Conservation (phyloP, 2,797 vertebrate genomes). For the Leptatherina wallacei region DNA sequence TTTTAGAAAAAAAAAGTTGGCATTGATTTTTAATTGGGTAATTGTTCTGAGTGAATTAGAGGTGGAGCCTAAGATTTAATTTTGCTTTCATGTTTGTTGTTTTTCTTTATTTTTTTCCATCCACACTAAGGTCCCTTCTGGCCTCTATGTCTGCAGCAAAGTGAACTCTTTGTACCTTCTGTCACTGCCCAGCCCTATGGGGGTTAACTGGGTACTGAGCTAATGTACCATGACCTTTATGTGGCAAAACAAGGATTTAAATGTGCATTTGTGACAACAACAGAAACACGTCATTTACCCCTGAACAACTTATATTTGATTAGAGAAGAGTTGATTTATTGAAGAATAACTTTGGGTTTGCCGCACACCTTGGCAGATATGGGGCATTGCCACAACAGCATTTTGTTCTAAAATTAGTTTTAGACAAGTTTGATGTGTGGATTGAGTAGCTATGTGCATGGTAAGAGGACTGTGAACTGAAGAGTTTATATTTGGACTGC, state of each 20-base stretch:
- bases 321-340: conserved; percentile 32
- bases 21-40: not conserved
- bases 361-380: conserved; percentile 35
- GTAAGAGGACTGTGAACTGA: not conserved
- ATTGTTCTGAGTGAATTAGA: not conserved
- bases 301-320: conserved; percentile 28
- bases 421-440: conserved; percentile 8
- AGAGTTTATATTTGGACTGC: conserved; percentile 3
- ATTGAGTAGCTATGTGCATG: conserved; percentile 10
- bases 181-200: conserved; percentile 22
- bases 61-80: not conserved
- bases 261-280: conserved; percentile 1
- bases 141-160: not conserved
- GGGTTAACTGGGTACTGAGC: conserved; percentile 58
- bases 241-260: conserved; percentile 25
- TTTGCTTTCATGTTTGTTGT: not conserved
- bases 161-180: conserved; percentile 16
- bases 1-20: not conserved
- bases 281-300: conserved; percentile 1
- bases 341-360: conserved; percentile 28
- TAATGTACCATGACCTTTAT: conserved; percentile 69
- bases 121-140: not conserved
- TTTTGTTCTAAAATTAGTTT: conserved; percentile 13
- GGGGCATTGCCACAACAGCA: conserved; percentile 10
- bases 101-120: not conserved